phyloP scores from a whole-genome alignment of 1,140 invertebrate genomes.

The Xylocopa sonorina region DNA sequence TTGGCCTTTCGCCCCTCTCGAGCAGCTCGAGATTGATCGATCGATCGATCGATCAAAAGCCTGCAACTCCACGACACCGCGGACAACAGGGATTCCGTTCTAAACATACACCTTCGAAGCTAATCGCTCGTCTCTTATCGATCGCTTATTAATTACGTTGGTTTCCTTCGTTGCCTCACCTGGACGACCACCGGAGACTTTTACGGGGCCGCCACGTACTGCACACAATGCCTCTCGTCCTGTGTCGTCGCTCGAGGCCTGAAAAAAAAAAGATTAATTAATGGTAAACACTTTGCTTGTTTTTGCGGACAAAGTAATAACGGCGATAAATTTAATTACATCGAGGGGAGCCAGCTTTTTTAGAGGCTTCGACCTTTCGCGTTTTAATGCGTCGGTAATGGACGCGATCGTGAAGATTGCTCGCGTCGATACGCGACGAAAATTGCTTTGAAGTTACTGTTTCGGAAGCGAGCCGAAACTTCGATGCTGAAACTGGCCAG shows the following conservation, averaged over 20 bases:
- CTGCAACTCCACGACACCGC: no score
- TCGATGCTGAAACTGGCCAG: no score
- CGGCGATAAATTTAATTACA: constrained; percentile 41
- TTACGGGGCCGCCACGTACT: constrained; percentile 12
- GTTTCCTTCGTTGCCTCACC: constrained; percentile 5
- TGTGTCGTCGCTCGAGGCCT: constrained; percentile 7
- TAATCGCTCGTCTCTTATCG: not conserved
- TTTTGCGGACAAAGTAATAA: constrained; percentile 2
- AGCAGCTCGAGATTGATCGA: constrained; percentile 1
- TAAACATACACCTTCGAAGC: no score
- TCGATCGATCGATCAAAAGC: not conserved
- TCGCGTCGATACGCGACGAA: not conserved
- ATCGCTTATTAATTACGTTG: constrained; percentile 36
- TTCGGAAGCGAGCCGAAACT: no score
- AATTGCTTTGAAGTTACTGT: no score
- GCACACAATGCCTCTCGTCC: constrained; percentile 19
- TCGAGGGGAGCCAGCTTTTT: constrained; percentile 12
- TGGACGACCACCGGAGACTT: constrained; percentile 12
- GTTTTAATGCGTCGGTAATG: not conserved
- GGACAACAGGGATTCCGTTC: no score
- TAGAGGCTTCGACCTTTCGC: not conserved
- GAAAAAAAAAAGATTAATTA: constrained; percentile 39
- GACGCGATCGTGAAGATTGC: not conserved
- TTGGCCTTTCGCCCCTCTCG: not conserved
- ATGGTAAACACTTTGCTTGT: constrained; percentile 42